Conservation (phyloP, 2,797 vertebrate genomes). For the Mus spretus region DNA sequence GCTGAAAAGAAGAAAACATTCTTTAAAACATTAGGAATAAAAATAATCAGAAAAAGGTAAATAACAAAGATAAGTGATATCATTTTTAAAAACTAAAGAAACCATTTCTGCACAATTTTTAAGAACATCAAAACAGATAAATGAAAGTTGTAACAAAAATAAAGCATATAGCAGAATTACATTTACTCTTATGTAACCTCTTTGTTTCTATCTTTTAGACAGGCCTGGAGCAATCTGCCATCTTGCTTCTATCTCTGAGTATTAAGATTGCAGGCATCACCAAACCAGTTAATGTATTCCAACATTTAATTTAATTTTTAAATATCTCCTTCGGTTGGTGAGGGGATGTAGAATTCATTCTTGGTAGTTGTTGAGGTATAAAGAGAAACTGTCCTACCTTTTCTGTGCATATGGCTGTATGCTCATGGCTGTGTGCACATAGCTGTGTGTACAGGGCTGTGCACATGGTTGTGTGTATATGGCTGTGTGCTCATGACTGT, state of each 20-base stretch:
- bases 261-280: background rate
- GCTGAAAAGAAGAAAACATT: conserved; percentile 52
- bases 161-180: background rate
- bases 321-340: background rate
- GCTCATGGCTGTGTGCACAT: background rate
- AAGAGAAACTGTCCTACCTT: background rate
- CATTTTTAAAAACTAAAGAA: conserved; percentile 10
- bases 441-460: too few species aligned
- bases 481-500: too few species aligned
- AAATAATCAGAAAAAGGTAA: conserved; percentile 36
- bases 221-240: background rate
- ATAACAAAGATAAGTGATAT: background rate
- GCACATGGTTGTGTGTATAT: background rate
- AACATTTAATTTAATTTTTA: conserved; percentile 31
- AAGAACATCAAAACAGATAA: conserved; percentile 44
- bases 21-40: conserved; percentile 4
- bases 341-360: conserved; percentile 12
- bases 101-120: conserved; percentile 6
- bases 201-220: background rate
- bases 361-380: background rate
- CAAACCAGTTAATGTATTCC: background rate
- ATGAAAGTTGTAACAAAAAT: background rate
- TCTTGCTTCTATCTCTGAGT: background rate
- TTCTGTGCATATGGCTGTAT: background rate
- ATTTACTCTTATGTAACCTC: background rate